Conservation (phyloP, 2,888 invertebrate genomes). For the Idaea straminata region DNA sequence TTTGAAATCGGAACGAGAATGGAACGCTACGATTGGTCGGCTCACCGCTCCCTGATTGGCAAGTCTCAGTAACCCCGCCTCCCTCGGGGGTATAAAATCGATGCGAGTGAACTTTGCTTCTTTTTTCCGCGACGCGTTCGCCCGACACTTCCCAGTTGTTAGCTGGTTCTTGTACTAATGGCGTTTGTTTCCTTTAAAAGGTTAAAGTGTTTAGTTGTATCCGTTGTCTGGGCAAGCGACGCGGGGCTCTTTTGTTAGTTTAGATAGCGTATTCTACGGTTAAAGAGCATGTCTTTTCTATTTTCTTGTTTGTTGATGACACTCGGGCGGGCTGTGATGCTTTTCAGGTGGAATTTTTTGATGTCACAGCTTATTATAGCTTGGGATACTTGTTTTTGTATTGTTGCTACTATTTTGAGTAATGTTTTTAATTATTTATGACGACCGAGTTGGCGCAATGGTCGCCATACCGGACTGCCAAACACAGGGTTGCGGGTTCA, state of each 20-base stretch:
- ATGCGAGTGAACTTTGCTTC: constrained; percentile 58
- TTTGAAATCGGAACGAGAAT: constrained; percentile 64
- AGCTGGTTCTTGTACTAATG: constrained; percentile 56
- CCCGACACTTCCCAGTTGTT: constrained; percentile 69
- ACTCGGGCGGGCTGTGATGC: constrained; percentile 30
- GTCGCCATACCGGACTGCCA: no score
- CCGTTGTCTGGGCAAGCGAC: constrained; percentile 66
- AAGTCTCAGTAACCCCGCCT: constrained; percentile 67
- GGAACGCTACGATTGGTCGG: constrained; percentile 69
- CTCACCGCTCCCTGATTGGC: constrained; percentile 73
- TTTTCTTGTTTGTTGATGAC: constrained; percentile 43
- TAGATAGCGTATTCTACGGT: constrained; percentile 58
- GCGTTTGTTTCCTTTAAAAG: constrained; percentile 71
- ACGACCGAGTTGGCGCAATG: no score
- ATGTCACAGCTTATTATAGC: not conserved
- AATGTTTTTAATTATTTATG: not conserved
- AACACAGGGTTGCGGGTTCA: no score
- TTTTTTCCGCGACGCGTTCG: constrained; percentile 66
- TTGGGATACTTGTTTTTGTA: not conserved
- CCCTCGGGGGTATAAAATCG: constrained; percentile 75
- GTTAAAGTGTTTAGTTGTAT: constrained; percentile 76
- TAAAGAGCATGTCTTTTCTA: constrained; percentile 68
- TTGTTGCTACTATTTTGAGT: not conserved
- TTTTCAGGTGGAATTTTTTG: not conserved
- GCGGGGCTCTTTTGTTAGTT: constrained; percentile 66